Conservation (phyloP, 1,140 invertebrate species). For the Brachionus calyciflorus region DNA sequence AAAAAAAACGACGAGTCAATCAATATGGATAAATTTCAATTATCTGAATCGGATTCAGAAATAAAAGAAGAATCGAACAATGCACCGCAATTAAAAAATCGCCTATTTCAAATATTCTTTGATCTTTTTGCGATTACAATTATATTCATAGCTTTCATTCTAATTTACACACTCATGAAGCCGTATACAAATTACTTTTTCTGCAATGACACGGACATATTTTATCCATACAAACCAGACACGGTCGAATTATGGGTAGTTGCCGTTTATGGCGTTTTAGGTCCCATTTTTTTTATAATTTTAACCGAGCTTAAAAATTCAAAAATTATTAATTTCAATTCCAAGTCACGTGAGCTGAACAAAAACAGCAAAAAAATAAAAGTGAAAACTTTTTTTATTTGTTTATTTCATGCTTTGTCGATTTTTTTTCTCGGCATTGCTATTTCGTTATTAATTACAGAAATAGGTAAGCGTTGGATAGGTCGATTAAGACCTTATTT, state of each 20-base stretch:
- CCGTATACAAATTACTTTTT: conserved; percentile 6
- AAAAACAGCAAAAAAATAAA: neutral
- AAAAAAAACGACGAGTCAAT: too few relatives aligned
- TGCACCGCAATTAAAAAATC: neutral
- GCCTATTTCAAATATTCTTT: conserved; percentile 10
- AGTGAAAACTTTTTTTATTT: conserved; percentile 10
- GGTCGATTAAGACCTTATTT: conserved; percentile 88
- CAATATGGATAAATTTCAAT: too few relatives aligned
- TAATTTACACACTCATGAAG: conserved; percentile 15
- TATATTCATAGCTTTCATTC: conserved; percentile 23
- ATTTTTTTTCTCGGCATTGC: conserved; percentile 25
- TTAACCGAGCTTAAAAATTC: conserved; percentile 18
- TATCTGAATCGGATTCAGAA: neutral
- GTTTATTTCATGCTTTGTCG: conserved; percentile 34
- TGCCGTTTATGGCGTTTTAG: neutral
- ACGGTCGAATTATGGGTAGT: conserved; percentile 42
- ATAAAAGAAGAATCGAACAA: neutral
- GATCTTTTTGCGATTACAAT: conserved; percentile 16
- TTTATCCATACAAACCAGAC: conserved; percentile 38
- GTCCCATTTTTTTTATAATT: conserved; percentile 18
- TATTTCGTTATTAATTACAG: conserved; percentile 65
- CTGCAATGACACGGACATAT: conserved; percentile 38
- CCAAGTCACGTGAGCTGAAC: neutral
- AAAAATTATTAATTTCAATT: conserved; percentile 15
- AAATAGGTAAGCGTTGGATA: conserved; percentile 81